Evolutionary conservation across 2,797 vertebrate species (phyloP).

Genomic region (Pampus argenteus): DNA sequence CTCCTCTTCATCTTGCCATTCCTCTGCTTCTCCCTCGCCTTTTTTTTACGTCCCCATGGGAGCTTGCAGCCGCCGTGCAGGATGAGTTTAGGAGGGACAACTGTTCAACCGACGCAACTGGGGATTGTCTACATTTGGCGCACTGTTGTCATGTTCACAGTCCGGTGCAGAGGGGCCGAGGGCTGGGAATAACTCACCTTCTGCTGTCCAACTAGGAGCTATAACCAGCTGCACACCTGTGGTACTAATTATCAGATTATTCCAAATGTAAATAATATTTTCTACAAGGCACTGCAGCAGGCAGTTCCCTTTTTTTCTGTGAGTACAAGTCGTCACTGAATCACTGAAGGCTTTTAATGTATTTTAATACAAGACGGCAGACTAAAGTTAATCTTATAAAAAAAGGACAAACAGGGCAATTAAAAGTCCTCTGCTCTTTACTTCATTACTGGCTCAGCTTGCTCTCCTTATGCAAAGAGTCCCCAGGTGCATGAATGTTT

Average conservation of each 20-base stretch:
- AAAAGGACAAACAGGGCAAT: constrained; percentile 72
- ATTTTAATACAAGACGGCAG: constrained; percentile 58
- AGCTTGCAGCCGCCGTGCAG: constrained; percentile 49
- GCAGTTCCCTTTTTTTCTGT: constrained; percentile 12
- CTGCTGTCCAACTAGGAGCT: constrained; percentile 40
- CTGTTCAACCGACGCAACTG: constrained; percentile 68
- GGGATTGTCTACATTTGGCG: constrained; percentile 74
- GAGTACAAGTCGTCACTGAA: constrained; percentile 36
- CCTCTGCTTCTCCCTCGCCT: constrained; percentile 43
- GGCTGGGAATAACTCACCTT: constrained; percentile 68
- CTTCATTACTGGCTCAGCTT: constrained; percentile 75
- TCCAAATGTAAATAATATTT: constrained; percentile 53
- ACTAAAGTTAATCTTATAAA: constrained; percentile 67
- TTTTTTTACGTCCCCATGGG: constrained; percentile 50
- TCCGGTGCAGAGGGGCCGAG: constrained; percentile 9
- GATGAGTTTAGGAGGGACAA: constrained; percentile 71
- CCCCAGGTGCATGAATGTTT: constrained; percentile 83
- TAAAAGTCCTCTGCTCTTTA: constrained; percentile 68
- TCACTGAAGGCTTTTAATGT: constrained; percentile 58
- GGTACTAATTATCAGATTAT: constrained; percentile 60
- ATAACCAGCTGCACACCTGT: constrained; percentile 62
- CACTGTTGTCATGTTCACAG: constrained; percentile 59
- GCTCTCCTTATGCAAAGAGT: constrained; percentile 75
- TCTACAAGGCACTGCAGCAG: constrained; percentile 21
- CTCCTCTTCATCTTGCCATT: constrained; percentile 63